Conservation (phyloP, 2,113 vertebrate genomes). For the Pollimyrus isidori region DNA sequence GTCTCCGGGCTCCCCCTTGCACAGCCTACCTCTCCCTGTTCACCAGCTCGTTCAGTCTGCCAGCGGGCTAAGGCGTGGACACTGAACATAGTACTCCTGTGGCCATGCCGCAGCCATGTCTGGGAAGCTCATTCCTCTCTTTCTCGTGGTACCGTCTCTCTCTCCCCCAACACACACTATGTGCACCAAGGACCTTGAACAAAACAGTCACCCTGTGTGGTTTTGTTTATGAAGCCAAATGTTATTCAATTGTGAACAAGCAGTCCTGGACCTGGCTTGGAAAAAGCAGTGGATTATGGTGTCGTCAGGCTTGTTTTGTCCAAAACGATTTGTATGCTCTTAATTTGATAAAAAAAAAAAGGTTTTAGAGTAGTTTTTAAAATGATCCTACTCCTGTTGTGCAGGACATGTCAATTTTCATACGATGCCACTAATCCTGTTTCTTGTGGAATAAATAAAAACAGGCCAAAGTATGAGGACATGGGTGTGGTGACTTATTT, state of each 20-base stretch:
- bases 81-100: not conserved
- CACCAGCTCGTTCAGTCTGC: not conserved
- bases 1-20: not conserved
- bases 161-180: not conserved
- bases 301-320: not conserved
- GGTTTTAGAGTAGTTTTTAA: constrained; percentile 16
- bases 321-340: not conserved
- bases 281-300: too few species aligned
- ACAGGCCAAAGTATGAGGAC: not conserved
- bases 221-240: constrained; percentile 5
- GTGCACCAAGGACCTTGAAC: not conserved
- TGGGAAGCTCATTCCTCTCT: not conserved
- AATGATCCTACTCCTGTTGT: constrained; percentile 19
- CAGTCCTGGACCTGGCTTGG: not conserved
- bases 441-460: constrained; percentile 11
- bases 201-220: not conserved
- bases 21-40: not conserved
- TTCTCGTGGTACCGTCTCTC: not conserved
- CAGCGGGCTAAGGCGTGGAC: not conserved
- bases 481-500: not conserved
- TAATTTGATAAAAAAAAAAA: not conserved
- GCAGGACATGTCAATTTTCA: constrained; percentile 16
- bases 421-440: not conserved
- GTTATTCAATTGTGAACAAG: not conserved
- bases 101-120: not conserved